phyloP scores from a whole-genome alignment of 1,140 invertebrate genomes.

The Rhagoletis zephyria region DNA sequence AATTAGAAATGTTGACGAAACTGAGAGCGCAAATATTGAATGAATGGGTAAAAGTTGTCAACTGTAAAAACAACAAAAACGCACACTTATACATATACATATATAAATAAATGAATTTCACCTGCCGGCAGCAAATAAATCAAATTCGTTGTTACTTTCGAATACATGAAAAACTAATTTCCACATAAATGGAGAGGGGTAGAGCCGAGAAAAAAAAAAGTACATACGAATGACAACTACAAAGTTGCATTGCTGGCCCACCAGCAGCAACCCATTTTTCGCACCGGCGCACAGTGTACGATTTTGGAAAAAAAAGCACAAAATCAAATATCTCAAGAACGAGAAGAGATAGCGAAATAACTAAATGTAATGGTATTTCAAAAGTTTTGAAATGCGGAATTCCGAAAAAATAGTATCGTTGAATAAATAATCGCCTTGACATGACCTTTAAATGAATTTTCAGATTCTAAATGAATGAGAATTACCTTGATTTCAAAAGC shows the following conservation, averaged over 20 bases:
- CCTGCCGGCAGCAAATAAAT: not conserved
- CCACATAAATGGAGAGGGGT: not conserved
- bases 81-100: not conserved
- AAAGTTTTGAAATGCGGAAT: too few species aligned
- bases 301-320: too few species aligned
- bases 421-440: too few species aligned
- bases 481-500: too few species aligned
- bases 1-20: not conserved
- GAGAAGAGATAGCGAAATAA: too few species aligned
- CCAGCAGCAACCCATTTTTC: not conserved
- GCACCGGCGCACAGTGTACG: too few species aligned
- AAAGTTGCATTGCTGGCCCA: not conserved
- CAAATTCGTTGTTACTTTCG: not conserved
- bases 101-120: not conserved
- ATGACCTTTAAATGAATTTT: too few species aligned
- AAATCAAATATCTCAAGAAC: too few species aligned
- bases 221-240: not conserved
- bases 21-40: too few species aligned
- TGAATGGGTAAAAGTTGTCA: not conserved
- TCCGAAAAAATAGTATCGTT: too few species aligned
- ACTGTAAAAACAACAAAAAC: not conserved
- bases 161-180: constrained; percentile 45
- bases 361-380: too few species aligned
- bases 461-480: too few species aligned
- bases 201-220: not conserved